Evolutionary conservation across 2,113 vertebrate genomes (phyloP), one percentile per base, ranked within the genome.

Genomic region (Ciconia stormi): DNA sequence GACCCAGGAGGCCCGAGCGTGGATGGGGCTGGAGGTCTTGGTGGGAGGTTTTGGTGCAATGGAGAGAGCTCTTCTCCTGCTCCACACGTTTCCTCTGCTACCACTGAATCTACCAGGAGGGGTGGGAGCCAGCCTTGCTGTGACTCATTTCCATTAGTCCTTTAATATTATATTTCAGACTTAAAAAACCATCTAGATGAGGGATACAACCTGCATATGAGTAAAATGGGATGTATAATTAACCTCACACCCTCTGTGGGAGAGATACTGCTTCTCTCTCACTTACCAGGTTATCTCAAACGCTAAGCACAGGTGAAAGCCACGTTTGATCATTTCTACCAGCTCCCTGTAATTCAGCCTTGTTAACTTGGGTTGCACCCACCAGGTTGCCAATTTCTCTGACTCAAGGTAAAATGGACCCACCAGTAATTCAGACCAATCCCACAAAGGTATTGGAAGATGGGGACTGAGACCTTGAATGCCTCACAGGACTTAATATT

Each of bases 1-100:
- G 1, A 27, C 34, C 13, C 40, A 34, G 9, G 13, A 5, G 2
- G 2, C 16, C 30, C 1, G 2, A 36, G 9, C 5, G 0, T 20
- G 34, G 13, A 34, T 62, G 47, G 19, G 6, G 10, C 34, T 84
- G 46, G 26, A 81, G 65, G 16, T 8, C 63, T 62, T 44, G 16
- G 20, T 49, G 55, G 26, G 34, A 77, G 16, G 10, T 74, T 71
- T 70, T 52, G 21, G 7, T 1, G 14, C 34, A 62, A 15, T 16
- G 17, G 25, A 27, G 12, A 44, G 9, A 70, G 7, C 26, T 70
- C 40, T 61, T 56, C 11, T 4, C 19, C 11, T 10, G 40, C 40
- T 83, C 32, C 62, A 59, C 7, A 17, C 2, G 1, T 3, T n/a
- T 58, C n/a, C 38, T 73, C 49, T 38, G 29, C 38, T 65, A 13